Percentiles rank a stretch among this genome's conserved stretches.
These are phyloP conservation scores for Sardina pilchardus DNA, from an alignment of 2,113 vertebrate species.

Conservation along the genomic window DNA sequence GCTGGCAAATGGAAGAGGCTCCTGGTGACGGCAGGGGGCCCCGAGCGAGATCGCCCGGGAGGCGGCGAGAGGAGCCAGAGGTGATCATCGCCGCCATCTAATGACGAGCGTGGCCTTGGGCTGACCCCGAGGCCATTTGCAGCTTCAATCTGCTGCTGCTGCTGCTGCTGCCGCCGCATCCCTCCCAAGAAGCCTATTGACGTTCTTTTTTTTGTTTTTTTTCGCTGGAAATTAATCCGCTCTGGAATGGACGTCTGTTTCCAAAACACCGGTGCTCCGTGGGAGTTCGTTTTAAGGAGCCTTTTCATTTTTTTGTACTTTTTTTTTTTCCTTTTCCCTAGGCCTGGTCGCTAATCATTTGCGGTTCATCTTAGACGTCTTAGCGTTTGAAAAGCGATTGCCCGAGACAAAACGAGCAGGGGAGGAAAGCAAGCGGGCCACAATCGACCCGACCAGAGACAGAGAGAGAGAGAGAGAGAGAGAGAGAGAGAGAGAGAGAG, in stretches of 20 bases:
- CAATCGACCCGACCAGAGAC: not conserved
- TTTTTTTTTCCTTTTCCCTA: no score
- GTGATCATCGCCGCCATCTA: not conserved
- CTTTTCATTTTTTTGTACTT: not conserved
- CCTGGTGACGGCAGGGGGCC: not conserved
- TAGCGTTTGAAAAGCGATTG: not conserved
- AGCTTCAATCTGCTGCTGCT: not conserved
- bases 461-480: not conserved
- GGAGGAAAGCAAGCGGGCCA: not conserved
- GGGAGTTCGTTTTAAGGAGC: not conserved
- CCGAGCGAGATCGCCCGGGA: not conserved
- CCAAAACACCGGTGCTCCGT: not conserved
- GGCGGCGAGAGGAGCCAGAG: not conserved
- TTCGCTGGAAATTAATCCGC: not conserved
- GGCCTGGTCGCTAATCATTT: not conserved
- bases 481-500: not conserved
- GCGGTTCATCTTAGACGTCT: not conserved
- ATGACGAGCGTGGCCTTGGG: not conserved
- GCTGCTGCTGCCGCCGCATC: not conserved
- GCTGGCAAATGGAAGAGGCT: not conserved
- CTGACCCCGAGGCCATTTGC: slow-evolving; percentile 2
- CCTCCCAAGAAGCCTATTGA: not conserved
- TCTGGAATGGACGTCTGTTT: not conserved
- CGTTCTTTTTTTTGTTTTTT: not conserved
- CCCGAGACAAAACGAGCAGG: not conserved